Percentiles rank a stretch among this genome's conserved stretches.
These are phyloP conservation scores for Microctenopoma stevenorrisi DNA, from an alignment of 2,797 vertebrate genomes.

Conservation along the genomic window DNA sequence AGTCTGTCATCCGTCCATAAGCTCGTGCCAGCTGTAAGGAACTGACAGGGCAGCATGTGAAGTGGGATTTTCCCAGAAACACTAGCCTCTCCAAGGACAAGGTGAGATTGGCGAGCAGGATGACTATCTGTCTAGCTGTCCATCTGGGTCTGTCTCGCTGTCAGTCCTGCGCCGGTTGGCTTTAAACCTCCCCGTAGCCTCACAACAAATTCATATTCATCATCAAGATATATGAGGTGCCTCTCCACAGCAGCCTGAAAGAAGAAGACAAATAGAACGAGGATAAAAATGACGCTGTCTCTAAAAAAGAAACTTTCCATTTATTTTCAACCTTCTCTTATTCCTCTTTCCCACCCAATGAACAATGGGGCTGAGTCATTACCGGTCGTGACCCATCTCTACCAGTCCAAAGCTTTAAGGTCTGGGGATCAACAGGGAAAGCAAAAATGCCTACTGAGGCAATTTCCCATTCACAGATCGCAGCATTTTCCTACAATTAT, in stretches of 20 bases:
- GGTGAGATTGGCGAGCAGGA: conserved; percentile 66
- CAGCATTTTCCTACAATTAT: conserved; percentile 32
- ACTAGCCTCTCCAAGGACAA: conserved; percentile 72
- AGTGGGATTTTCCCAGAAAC: conserved; percentile 81
- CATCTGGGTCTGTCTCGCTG: conserved; percentile 59
- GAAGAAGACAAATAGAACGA: conserved; percentile 57
- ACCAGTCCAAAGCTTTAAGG: conserved; percentile 38
- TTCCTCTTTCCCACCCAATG: conserved; percentile 56
- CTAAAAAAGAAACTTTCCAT: conserved; percentile 53
- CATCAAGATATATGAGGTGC: conserved; percentile 56
- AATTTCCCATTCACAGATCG: conserved; percentile 36
- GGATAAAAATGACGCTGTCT: conserved; percentile 49
- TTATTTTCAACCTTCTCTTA: conserved; percentile 55
- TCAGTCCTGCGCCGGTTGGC: conserved; percentile 60
- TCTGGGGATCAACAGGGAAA: conserved; percentile 38
- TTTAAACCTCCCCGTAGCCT: conserved; percentile 27
- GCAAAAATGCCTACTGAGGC: conserved; percentile 23
- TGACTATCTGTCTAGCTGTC: conserved; percentile 77
- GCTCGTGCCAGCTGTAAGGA: conserved; percentile 60
- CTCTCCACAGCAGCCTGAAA: conserved; percentile 32
- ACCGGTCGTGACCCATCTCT: conserved; percentile 44
- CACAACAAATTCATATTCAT: conserved; percentile 41
- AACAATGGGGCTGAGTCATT: conserved; percentile 64
- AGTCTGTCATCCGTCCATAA: conserved; percentile 49
- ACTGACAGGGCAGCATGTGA: conserved; percentile 58